Evolutionary conservation across 2,113 vertebrate species (phyloP).

Genomic region (Ammodytes dubius): DNA sequence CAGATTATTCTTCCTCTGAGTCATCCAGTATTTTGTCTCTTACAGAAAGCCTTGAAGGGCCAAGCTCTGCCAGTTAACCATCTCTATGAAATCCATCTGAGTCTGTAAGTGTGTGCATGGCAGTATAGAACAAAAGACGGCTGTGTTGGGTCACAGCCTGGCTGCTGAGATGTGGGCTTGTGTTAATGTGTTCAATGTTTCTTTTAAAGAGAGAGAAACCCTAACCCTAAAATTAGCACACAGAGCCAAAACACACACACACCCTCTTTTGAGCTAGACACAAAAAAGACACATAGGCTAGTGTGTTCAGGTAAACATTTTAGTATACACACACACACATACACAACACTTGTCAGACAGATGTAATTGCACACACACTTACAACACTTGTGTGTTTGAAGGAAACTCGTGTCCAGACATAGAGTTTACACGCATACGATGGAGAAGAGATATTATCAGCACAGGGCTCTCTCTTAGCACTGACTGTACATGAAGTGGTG

Average conservation of each 20-base stretch:
- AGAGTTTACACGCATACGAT: not conserved
- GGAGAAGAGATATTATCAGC: not conserved
- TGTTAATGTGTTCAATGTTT: conserved; percentile 38
- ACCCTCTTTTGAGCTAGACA: conserved; percentile 3
- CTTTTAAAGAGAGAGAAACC: conserved; percentile 34
- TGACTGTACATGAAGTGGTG: not conserved
- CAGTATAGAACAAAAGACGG: conserved; percentile 36
- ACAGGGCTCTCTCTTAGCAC: not conserved
- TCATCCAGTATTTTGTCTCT: not conserved
- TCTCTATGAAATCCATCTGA: conserved; percentile 22
- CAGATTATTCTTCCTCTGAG: conserved; percentile 16
- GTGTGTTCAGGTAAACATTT: conserved; percentile 32
- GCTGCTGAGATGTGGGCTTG: conserved; percentile 19
- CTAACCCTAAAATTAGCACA: conserved; percentile 23
- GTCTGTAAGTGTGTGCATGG: not conserved
- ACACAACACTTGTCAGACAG: not conserved
- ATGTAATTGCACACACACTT: conserved; percentile 14
- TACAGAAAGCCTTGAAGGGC: conserved; percentile 2
- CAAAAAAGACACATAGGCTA: not conserved
- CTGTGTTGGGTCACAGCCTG: conserved; percentile 37
- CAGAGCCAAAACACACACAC: not conserved
- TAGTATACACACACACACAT: not conserved
- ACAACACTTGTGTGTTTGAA: conserved; percentile 8
- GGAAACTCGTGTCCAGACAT: conserved; percentile 5
- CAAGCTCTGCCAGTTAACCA: not conserved